Conservation (phyloP, 2,113 vertebrate species). For the Pipra filicauda region DNA sequence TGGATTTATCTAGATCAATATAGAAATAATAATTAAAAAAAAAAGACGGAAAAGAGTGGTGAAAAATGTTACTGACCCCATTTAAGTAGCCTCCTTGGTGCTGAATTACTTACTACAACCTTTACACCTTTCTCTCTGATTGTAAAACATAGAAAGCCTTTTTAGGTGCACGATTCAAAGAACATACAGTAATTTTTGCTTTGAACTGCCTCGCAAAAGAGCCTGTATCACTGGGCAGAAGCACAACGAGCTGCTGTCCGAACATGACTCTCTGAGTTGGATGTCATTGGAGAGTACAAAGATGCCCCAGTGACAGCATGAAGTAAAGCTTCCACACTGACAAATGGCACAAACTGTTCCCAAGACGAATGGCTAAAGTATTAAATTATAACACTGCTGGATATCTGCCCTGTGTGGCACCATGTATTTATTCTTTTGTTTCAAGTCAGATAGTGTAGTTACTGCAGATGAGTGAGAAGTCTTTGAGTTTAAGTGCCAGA, state of each 20-base stretch:
- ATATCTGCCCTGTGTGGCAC: neutral
- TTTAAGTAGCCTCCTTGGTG: neutral
- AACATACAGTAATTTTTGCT: neutral
- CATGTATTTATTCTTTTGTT: neutral
- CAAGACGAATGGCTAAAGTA: neutral
- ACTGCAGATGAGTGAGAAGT: neutral
- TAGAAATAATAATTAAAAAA: neutral
- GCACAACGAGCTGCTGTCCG: neutral
- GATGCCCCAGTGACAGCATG: neutral
- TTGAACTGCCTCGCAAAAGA: neutral
- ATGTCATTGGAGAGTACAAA: neutral
- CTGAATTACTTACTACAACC: neutral
- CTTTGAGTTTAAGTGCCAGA: conserved; percentile 42
- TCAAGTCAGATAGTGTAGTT: neutral
- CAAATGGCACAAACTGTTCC: neutral
- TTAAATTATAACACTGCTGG: neutral
- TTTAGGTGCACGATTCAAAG: neutral
- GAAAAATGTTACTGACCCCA: neutral
- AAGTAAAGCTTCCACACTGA: neutral
- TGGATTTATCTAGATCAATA: neutral
- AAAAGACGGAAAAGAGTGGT: neutral
- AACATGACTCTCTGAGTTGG: neutral
- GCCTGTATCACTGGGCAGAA: neutral
- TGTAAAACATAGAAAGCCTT: neutral
- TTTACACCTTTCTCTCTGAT: neutral